Conservation (phyloP, 2,797 vertebrate genomes). For the Falco cherrug region DNA sequence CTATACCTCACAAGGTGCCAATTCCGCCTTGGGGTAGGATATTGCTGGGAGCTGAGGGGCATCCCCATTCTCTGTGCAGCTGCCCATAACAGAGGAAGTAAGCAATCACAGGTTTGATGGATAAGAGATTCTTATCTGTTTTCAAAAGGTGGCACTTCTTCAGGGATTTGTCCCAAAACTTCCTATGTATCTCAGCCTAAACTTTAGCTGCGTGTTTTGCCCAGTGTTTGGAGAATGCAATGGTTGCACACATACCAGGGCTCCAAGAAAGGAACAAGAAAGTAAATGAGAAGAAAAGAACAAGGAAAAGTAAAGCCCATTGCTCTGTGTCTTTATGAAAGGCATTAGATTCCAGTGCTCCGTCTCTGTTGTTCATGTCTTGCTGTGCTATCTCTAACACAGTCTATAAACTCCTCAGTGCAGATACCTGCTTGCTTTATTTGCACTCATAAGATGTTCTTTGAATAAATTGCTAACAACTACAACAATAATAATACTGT, state of each 20-base stretch:
- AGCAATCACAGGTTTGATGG: not conserved
- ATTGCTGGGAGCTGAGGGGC: not conserved
- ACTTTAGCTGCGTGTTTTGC: not conserved
- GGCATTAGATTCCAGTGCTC: not conserved
- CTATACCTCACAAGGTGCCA: not conserved
- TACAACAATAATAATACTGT: not conserved
- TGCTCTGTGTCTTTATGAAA: not conserved
- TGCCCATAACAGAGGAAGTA: not conserved
- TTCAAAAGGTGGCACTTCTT: not conserved
- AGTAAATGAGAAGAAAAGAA: not conserved
- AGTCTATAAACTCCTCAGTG: constrained; percentile 21
- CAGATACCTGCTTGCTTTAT: constrained; percentile 45
- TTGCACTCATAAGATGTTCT: constrained; percentile 39
- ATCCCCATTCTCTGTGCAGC: not conserved
- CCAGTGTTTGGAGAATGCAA: not conserved
- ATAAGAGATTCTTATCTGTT: not conserved
- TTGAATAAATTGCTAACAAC: constrained; percentile 51
- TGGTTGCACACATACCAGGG: not conserved
- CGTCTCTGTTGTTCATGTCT: not conserved
- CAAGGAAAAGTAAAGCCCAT: not conserved
- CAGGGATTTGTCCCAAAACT: not conserved
- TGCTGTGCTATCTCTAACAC: constrained; percentile 17
- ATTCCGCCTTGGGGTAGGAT: not conserved
- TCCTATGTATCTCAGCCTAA: not conserved
- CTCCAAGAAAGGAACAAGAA: not conserved